phyloP scores from a whole-genome alignment of 2,113 vertebrate genomes.

The Vulpes lagopus region DNA sequence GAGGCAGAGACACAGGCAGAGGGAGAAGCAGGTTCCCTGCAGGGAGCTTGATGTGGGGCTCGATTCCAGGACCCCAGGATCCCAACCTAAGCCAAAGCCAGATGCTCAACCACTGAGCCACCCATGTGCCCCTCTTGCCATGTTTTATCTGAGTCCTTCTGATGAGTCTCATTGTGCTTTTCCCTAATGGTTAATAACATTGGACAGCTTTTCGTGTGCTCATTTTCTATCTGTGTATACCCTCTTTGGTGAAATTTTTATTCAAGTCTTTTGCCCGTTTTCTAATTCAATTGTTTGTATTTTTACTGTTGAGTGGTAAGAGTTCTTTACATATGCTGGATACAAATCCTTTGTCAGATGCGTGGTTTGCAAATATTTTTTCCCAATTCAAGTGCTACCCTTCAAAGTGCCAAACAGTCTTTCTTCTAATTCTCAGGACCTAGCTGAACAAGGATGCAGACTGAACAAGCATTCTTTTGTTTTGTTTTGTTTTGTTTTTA shows the following conservation, averaged over 20 bases:
- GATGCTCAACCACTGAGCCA: too few species aligned
- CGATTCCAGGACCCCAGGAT: too few species aligned
- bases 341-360: background rate
- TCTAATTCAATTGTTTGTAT: background rate
- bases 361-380: background rate
- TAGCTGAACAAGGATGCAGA: background rate
- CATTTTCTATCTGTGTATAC: background rate
- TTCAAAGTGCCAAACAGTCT: background rate
- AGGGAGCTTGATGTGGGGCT: too few species aligned
- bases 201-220: too few species aligned
- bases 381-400: background rate
- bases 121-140: background rate
- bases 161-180: background rate
- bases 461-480: background rate
- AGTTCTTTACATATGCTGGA: background rate
- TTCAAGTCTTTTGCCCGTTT: background rate
- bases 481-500: background rate
- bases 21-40: too few species aligned
- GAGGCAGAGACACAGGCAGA: too few species aligned
- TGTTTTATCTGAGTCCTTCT: background rate
- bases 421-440: background rate
- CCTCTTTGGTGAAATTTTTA: background rate
- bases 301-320: background rate
- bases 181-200: background rate
- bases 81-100: too few species aligned